phyloP scores from a whole-genome alignment of 2,797 vertebrate species.

The Acanthopagrus latus region DNA sequence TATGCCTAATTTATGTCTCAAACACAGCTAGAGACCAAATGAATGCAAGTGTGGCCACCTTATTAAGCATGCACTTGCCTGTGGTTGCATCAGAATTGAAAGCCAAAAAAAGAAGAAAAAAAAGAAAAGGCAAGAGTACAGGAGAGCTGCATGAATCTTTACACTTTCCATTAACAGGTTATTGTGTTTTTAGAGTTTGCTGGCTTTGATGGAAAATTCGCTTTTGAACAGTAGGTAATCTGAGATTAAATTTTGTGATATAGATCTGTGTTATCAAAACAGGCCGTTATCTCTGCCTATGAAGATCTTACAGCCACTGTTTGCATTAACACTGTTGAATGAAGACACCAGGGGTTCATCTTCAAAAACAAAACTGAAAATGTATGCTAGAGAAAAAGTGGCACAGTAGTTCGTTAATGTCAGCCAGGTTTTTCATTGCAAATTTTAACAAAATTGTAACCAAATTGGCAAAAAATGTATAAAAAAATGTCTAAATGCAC shows the following conservation, averaged over 20 bases:
- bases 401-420: not conserved
- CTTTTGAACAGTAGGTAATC: slow-evolving; percentile 44
- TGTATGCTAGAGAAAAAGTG: not conserved
- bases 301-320: slow-evolving; percentile 18
- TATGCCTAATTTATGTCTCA: slow-evolving; percentile 33
- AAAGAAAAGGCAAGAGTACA: not conserved
- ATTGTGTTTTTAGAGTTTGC: slow-evolving; percentile 39
- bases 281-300: slow-evolving; percentile 38
- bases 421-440: no score
- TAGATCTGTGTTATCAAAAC: slow-evolving; percentile 38
- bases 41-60: slow-evolving; percentile 28
- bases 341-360: not conserved
- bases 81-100: slow-evolving; percentile 75
- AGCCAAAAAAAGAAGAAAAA: not conserved
- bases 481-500: no score
- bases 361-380: not conserved
- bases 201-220: slow-evolving; percentile 46
- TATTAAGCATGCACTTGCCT: slow-evolving; percentile 60
- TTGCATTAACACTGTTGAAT: not conserved
- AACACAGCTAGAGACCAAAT: slow-evolving; percentile 42
- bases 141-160: slow-evolving; percentile 26
- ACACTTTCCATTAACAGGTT: slow-evolving; percentile 49
- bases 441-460: no score
- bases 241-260: slow-evolving; percentile 42
- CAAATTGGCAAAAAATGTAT: no score